Evolutionary conservation across 2,113 vertebrate species (phyloP).

Genomic region (Chaetorhynchus papuensis): DNA sequence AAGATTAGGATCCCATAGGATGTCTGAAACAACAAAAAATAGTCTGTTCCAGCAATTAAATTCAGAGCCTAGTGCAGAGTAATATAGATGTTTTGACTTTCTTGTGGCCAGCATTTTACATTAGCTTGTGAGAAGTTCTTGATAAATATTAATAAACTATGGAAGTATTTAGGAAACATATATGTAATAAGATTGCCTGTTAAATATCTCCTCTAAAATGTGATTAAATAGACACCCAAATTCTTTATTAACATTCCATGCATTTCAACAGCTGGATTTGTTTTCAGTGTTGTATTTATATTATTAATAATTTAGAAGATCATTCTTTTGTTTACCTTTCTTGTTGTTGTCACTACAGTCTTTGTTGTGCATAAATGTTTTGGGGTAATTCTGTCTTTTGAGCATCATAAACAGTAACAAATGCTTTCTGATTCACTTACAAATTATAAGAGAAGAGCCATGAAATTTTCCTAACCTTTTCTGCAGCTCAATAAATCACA

Average conservation of each 20-base stretch:
- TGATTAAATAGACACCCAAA: background rate
- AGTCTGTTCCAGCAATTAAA: background rate
- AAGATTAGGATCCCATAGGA: background rate
- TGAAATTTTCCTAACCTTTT: constrained; percentile 82
- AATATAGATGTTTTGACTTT: background rate
- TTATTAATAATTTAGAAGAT: constrained; percentile 47
- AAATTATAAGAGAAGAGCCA: constrained; percentile 77
- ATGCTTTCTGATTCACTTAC: constrained; percentile 79
- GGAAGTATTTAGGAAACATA: background rate
- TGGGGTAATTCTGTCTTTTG: constrained; percentile 68
- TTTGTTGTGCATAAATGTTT: constrained; percentile 65
- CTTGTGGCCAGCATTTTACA: background rate
- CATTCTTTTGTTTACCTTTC: constrained; percentile 36
- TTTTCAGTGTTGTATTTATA: background rate
- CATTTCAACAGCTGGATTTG: background rate
- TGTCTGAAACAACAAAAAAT: background rate
- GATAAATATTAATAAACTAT: background rate
- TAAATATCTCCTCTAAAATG: background rate
- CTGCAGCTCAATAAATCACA: constrained; percentile 82
- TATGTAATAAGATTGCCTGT: background rate
- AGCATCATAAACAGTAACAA: constrained; percentile 77
- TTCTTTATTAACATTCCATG: background rate
- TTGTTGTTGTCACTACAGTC: constrained; percentile 35
- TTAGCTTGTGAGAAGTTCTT: background rate
- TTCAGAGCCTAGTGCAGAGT: background rate